These are phyloP conservation scores for Melolontha melolontha DNA, from an alignment of 2,888 invertebrate species.

Conservation along the genomic window DNA sequence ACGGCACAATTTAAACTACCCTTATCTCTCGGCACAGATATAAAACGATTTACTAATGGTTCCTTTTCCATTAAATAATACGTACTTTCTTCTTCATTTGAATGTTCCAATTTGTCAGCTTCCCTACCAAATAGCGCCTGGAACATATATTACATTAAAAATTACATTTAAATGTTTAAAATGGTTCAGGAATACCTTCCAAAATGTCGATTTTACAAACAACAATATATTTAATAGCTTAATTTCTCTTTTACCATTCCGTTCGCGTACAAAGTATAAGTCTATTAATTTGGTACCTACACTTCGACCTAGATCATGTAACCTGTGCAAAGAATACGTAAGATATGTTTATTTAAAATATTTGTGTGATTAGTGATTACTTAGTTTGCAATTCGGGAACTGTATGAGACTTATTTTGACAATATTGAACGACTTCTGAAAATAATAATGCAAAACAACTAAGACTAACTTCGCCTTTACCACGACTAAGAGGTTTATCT, in stretches of 20 bases:
- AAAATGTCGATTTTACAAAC: conserved; percentile 95
- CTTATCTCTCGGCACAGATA: conserved; percentile 98
- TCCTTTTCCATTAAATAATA: conserved; percentile 99
- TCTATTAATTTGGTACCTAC: conserved; percentile 95
- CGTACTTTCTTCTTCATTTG: conserved; percentile 97
- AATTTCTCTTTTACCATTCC: conserved; percentile 93
- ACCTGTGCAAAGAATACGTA: conserved; percentile 68
- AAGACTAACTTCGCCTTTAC: conserved; percentile 91
- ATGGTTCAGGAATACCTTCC: conserved; percentile 79
- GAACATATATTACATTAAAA: conserved; percentile 54
- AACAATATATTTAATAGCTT: conserved; percentile 94
- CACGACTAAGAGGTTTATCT: conserved; percentile 92
- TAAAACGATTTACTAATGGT: conserved; percentile 93
- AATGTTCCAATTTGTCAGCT: conserved; percentile 98
- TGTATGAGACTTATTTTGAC: conserved; percentile 94
- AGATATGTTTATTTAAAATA: conserved; percentile 1
- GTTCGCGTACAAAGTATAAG: conserved; percentile 92
- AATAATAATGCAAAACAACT: conserved; percentile 95
- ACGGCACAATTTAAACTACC: conserved; percentile 97
- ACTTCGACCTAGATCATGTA: conserved; percentile 94
- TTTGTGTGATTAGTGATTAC: too few relatives aligned
- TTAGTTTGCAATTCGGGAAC: conserved; percentile 95
- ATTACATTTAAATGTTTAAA: neutral
- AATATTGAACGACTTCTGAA: conserved; percentile 98
- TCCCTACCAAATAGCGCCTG: conserved; percentile 96